Evolutionary conservation across 2,888 invertebrate species (phyloP), one percentile per base, ranked within the genome.

Genomic region (Eupithecia subumbrata): DNA sequence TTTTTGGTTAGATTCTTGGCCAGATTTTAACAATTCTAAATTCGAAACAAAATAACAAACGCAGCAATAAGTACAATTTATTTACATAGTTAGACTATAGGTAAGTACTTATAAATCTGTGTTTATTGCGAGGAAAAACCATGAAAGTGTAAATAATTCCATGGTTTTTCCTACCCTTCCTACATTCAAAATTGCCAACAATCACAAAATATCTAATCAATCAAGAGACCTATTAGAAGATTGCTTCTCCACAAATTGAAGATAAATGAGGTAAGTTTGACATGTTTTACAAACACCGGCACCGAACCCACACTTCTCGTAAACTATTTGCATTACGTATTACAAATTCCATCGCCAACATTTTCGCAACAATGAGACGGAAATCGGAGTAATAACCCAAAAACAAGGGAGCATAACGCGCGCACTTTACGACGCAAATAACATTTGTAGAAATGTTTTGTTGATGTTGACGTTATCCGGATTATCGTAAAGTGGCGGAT

Each of bases 391-490:
- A 74, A 71, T 77, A 75, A 75, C 77, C 77, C 75, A 73, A 77
- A 77, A 77, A 77, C 77, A 68, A 75, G 66, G 25, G 74, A 77
- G 25, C 73, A 72, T 75, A 75, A 72, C 70, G n/a, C 73, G 40
- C 9, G 8, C 67, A 45, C 69, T 79, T 77, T 79, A 76, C 77
- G 76, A 76, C 64, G 71, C 74, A 63, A 78, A 78, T 77, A 79
- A 76, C 79, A 77, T 78, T 79, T 76, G 79, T 72, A 72, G 78
- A 85, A 87, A 86, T 86, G 87, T 84, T 85, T 74, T 78, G 76
- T 78, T 85, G 87, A 85, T 78, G 75, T 76, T 85, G 87, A 86
- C 85, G 87, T 89, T 89, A 86, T 76, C 79, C 74, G 72, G 81
- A 68, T 25, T 45, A 68, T 40, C 79, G 81, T 85, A 86, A 86